These are phyloP conservation scores for Chascanopsetta lugubris DNA, from an alignment of 2,113 vertebrate species.

Conservation along the genomic window DNA sequence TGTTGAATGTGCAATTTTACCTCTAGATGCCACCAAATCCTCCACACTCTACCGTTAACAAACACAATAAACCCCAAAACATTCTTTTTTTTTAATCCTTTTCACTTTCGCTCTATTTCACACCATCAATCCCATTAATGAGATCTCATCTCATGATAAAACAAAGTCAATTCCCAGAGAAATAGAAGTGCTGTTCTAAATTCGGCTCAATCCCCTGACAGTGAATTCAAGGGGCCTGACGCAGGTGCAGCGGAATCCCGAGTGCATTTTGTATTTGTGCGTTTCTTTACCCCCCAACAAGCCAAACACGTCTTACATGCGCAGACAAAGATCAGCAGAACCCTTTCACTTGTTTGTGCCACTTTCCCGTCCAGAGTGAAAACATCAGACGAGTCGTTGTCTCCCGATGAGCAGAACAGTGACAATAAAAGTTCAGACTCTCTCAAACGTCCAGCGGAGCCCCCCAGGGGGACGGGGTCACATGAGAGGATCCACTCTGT, in stretches of 20 bases:
- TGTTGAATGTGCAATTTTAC: too few relatives aligned
- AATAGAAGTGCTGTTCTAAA: too few relatives aligned
- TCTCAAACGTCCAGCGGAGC: slow-evolving; percentile 27
- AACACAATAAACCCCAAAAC: too few relatives aligned
- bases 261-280: background rate
- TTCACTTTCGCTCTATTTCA: slow-evolving; percentile 1
- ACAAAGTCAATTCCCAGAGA: too few relatives aligned
- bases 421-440: slow-evolving; percentile 36
- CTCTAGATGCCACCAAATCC: too few relatives aligned
- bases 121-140: background rate
- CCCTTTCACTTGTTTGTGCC: background rate
- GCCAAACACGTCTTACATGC: background rate
- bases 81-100: background rate
- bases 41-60: too few relatives aligned
- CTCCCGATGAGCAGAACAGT: slow-evolving; percentile 14
- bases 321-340: background rate
- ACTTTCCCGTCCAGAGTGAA: background rate
- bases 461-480: slow-evolving; percentile 53
- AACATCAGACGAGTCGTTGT: slow-evolving; percentile 10
- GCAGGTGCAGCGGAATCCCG: background rate
- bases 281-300: background rate
- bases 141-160: too few relatives aligned
- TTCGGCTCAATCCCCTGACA: too few relatives aligned
- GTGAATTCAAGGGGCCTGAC: background rate
- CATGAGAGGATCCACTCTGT: slow-evolving; percentile 30